Percentiles rank a stretch among this genome's conserved stretches.
Conservation (phyloP, 2,113 vertebrate genomes). For the Cheirogaleus medius region DNA sequence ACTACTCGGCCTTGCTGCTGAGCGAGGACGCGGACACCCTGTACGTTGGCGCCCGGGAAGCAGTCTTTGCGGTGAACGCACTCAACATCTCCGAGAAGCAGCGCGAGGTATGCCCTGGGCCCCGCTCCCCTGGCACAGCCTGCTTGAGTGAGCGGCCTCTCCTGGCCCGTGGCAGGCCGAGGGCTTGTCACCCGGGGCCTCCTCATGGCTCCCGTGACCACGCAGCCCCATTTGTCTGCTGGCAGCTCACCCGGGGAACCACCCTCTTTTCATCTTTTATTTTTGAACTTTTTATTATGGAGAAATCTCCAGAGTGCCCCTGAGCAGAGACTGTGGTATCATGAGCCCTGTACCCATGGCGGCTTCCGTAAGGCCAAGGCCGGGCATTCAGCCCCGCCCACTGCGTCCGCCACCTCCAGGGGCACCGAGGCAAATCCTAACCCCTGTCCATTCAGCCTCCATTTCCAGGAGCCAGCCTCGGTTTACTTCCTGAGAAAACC, state of each 20-base stretch:
- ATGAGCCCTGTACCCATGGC: fast-evolving
- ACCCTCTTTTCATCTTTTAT: background rate
- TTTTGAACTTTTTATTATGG: background rate
- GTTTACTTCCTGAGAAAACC: background rate
- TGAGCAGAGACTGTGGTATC: background rate
- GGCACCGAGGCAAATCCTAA: background rate
- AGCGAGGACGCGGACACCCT: conserved; percentile 89
- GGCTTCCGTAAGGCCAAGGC: background rate
- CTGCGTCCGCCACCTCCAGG: too few relatives aligned
- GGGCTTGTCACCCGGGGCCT: background rate
- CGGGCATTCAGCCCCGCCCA: background rate
- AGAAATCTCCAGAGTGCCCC: fast-evolving
- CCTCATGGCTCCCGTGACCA: fast-evolving
- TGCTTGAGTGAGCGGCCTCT: too few relatives aligned
- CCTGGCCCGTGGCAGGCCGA: fast-evolving
- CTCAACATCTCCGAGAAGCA: conserved; percentile 88
- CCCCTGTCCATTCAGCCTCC: background rate
- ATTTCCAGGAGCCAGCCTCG: fast-evolving
- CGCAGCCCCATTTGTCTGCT: background rate
- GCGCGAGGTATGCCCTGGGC: conserved; percentile 87
- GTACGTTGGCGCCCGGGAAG: conserved; percentile 95
- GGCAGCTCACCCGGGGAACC: background rate
- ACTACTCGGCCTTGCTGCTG: conserved; percentile 95
- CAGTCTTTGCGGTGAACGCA: conserved; percentile 92
- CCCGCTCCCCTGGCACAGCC: too few relatives aligned